These are phyloP conservation scores for Myiopsitta monachus DNA, from an alignment of 2,113 vertebrate species.

Conservation along the genomic window DNA sequence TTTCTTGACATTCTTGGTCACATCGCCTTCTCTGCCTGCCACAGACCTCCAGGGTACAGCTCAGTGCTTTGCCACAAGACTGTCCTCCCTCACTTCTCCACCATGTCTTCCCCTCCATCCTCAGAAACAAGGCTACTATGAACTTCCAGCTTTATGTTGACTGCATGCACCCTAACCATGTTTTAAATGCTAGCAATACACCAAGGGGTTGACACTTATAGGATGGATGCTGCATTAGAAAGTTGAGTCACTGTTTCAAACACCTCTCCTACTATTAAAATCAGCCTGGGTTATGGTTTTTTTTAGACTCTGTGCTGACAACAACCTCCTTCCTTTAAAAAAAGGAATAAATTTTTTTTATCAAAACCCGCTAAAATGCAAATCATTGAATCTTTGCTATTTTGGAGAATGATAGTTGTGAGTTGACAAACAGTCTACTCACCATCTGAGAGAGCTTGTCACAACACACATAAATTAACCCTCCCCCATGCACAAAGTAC, in stretches of 20 bases:
- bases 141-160: background rate
- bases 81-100: background rate
- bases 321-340: background rate
- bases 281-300: background rate
- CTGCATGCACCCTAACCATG: background rate
- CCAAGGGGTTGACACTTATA: background rate
- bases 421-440: constrained; percentile 62
- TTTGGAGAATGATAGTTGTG: constrained; percentile 28
- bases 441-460: constrained; percentile 46
- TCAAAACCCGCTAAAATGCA: constrained; percentile 32
- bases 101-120: background rate
- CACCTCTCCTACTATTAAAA: background rate
- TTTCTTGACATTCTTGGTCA: background rate
- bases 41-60: background rate
- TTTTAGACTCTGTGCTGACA: background rate
- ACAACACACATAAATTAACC: constrained; percentile 62
- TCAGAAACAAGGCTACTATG: background rate
- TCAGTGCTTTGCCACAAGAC: background rate
- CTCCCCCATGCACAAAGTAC: background rate
- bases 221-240: background rate
- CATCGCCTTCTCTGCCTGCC: background rate
- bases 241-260: background rate
- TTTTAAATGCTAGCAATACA: background rate
- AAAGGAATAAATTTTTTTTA: background rate
- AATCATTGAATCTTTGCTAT: background rate